Conservation (phyloP, 2,888 invertebrate species). For the Chrysodeixis includens region DNA sequence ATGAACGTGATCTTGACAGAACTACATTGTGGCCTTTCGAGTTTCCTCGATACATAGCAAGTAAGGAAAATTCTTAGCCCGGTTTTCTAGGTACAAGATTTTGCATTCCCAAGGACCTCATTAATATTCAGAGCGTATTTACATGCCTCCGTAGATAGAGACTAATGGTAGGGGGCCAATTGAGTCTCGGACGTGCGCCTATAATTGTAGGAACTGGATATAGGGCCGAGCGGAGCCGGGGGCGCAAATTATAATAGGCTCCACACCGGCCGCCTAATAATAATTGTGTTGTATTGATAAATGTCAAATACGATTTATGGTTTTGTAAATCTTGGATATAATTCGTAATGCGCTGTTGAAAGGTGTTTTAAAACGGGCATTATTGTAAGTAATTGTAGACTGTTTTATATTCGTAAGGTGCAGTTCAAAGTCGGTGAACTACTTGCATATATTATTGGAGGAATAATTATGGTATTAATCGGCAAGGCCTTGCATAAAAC, state of each 20-base stretch:
- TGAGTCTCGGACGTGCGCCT: constrained; percentile 61
- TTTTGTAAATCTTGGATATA: constrained; percentile 18
- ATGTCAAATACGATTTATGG: constrained; percentile 68
- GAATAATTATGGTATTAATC: constrained; percentile 58
- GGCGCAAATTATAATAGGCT: constrained; percentile 68
- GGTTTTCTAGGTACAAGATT: constrained; percentile 63
- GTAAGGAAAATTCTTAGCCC: constrained; percentile 65
- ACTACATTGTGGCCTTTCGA: constrained; percentile 51
- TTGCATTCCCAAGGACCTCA: constrained; percentile 69
- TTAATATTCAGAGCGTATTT: constrained; percentile 77
- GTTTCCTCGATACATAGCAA: constrained; percentile 64
- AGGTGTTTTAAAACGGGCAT: constrained; percentile 31
- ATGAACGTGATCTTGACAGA: constrained; percentile 49
- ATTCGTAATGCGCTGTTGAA: constrained; percentile 16
- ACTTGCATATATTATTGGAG: constrained; percentile 59
- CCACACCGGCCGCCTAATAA: constrained; percentile 60
- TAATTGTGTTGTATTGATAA: constrained; percentile 71
- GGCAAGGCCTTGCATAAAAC: constrained; percentile 38
- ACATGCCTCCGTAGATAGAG: constrained; percentile 66
- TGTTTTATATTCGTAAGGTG: constrained; percentile 31
- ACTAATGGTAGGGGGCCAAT: constrained; percentile 65
- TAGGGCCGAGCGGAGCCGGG: constrained; percentile 62
- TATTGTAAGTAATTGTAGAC: constrained; percentile 19
- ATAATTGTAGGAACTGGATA: constrained; percentile 70
- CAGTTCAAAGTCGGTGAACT: constrained; percentile 55